These are phyloP conservation scores for Boloria euphrosyne DNA, from an alignment of 2,888 invertebrate genomes.

Conservation along the genomic window DNA sequence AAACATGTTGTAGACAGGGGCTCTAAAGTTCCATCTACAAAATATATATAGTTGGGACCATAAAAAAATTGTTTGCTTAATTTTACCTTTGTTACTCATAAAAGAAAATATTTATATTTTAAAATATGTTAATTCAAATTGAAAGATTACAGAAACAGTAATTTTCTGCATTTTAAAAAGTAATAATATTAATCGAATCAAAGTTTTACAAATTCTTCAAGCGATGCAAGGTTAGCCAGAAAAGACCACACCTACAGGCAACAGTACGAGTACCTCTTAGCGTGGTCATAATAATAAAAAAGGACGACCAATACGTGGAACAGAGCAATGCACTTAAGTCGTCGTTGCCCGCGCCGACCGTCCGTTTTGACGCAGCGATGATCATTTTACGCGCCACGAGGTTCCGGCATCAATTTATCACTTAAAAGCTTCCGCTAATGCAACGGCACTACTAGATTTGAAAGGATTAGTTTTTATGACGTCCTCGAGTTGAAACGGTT, in stretches of 20 bases:
- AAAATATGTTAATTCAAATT: too few relatives aligned
- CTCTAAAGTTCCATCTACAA: too few relatives aligned
- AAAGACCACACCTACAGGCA: conserved; percentile 45
- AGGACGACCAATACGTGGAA: conserved; percentile 37
- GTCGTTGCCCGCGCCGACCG: conserved; percentile 49
- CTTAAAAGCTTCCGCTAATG: conserved; percentile 77
- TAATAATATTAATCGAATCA: not conserved
- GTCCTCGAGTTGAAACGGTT: conserved; percentile 51
- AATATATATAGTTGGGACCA: too few relatives aligned
- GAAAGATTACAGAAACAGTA: not conserved
- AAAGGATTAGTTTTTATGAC: conserved; percentile 54
- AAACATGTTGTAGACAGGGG: not conserved
- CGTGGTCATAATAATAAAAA: conserved; percentile 38
- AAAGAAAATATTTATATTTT: too few relatives aligned
- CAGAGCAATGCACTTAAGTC: conserved; percentile 67
- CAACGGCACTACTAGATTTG: conserved; percentile 53
- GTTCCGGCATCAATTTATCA: conserved; percentile 81
- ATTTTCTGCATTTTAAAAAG: not conserved
- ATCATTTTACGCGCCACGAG: conserved; percentile 74
- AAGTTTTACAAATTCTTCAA: not conserved
- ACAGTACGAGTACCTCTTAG: conserved; percentile 3
- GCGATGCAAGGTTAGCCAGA: conserved; percentile 31
- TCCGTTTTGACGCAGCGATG: conserved; percentile 63
- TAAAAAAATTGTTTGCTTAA: too few relatives aligned
- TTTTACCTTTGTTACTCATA: too few relatives aligned